A percentile compares a stretch with the other conserved stretches of the same genome.
Evolutionary conservation across 1,140 invertebrate species (phyloP).

Genomic region (Apis cerana): DNA sequence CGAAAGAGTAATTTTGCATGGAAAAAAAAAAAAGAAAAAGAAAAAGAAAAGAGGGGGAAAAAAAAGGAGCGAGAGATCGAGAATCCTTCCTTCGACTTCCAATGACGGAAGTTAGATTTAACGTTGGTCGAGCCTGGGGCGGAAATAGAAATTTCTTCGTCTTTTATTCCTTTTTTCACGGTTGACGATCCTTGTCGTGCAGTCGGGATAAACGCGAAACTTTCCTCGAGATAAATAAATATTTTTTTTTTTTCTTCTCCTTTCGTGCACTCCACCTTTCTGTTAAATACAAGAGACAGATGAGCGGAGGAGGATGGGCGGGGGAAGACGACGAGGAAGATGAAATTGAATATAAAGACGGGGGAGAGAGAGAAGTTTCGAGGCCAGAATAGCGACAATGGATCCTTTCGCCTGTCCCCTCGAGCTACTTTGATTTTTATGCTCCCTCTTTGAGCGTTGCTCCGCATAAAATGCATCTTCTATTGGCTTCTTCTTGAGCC

Average conservation of each 20-base stretch:
- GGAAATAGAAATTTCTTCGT: constrained; percentile 55
- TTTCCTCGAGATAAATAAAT: constrained; percentile 49
- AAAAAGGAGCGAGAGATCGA: background rate
- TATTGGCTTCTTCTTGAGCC: background rate
- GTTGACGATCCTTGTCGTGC: constrained; percentile 26
- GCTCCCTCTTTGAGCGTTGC: background rate
- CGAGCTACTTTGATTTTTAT: background rate
- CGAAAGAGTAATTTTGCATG: background rate
- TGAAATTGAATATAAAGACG: constrained; percentile 37
- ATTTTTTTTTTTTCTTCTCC: constrained; percentile 5
- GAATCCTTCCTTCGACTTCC: constrained; percentile 43
- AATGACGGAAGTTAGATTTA: constrained; percentile 63
- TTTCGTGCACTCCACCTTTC: background rate
- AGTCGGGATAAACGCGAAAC: constrained; percentile 30
- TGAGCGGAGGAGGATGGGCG: no score
- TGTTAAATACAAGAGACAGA: constrained; percentile 17
- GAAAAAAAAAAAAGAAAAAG: background rate
- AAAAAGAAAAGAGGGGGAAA: no score
- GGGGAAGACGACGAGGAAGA: background rate
- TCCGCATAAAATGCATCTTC: background rate
- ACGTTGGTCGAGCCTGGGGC: constrained; percentile 34
- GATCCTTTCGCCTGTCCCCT: background rate
- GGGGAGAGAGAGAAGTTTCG: background rate
- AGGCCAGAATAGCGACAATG: background rate
- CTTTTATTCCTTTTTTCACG: constrained; percentile 41